A percentile compares a stretch with the other conserved stretches of the same genome.
Evolutionary conservation across 2,797 vertebrate genomes (phyloP).

Genomic region (Typhlichthys eigenmanni): DNA sequence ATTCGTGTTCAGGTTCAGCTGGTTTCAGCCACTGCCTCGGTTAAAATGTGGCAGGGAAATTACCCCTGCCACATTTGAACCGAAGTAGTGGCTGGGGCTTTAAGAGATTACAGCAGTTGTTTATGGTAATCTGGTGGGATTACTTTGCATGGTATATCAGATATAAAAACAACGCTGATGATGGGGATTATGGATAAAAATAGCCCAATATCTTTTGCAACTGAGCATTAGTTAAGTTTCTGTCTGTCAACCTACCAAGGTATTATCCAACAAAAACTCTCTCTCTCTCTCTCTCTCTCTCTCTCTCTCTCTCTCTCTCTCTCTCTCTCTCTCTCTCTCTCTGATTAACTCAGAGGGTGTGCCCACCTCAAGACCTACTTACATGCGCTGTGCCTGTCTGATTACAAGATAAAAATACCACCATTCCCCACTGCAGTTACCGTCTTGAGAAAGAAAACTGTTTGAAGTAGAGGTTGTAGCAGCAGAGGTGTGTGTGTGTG

Average conservation of each 20-base stretch:
- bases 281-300: not conserved
- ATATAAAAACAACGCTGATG: not conserved
- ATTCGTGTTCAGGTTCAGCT: not conserved
- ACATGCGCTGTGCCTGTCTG: slow-evolving; percentile 55
- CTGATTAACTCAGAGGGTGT: slow-evolving; percentile 50
- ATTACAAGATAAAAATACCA: slow-evolving; percentile 70
- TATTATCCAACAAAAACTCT: slow-evolving; percentile 1
- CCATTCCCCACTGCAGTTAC: slow-evolving; percentile 24
- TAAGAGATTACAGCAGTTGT: slow-evolving; percentile 36
- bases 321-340: slow-evolving; percentile 11
- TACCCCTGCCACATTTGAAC: not conserved
- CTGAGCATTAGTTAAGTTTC: slow-evolving; percentile 36
- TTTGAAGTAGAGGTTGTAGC: too few species aligned
- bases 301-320: slow-evolving; percentile 33
- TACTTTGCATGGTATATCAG: slow-evolving; percentile 44
- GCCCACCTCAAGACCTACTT: slow-evolving; percentile 45
- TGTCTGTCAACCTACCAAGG: slow-evolving; percentile 9
- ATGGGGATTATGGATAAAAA: not conserved
- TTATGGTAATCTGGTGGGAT: slow-evolving; percentile 47
- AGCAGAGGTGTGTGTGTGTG: slow-evolving; percentile 9
- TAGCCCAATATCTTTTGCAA: not conserved
- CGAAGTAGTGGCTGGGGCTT: slow-evolving; percentile 10
- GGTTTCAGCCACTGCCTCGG: not conserved
- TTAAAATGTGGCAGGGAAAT: too few species aligned
- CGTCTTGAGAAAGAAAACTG: too few species aligned